Evolutionary conservation across 2,888 invertebrate species (phyloP), one percentile per base, ranked within the genome.

Genomic region (Drosophila mimetica): DNA sequence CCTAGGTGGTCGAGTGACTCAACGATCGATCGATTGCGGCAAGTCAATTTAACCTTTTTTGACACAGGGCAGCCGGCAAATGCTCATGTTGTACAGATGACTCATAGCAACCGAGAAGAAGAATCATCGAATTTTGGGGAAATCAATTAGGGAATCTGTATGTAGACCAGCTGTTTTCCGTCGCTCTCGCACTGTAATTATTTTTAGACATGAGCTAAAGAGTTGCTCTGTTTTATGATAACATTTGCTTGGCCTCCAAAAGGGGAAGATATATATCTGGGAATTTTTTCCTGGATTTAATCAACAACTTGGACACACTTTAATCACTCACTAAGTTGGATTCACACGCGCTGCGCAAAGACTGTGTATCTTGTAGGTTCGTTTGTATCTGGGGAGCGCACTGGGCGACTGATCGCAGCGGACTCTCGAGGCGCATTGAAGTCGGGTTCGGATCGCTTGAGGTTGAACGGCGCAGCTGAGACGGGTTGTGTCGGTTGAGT

Each of bases 351-450:
- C 77, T 46, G 65, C 46, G 44, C 25, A 25, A 44, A 44, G 70
- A 39, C 25, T 6, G 7, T 25, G 32, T 65, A 67, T 64, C 64
- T 64, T 36, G 34, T 34, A 44, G 64, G 39, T 37, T 72, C 44
- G 39, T 47, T 46, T 39, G 48, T 47, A 74, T 59, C 47, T 47
- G 61, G 47, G 52, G n/a, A 66, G 78, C 75, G 83, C 53, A 70
- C 54, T 55, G 58, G 54, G 52, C 81, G 73, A 89, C 89, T 88
- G 89, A 86, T 87, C 83, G 73, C 76, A 83, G 75, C 79, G 67
- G 86, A 74, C 83, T 69, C 79, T 88, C 76, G 75, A 79, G 80
- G 75, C 78, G 76, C 76, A 85, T 89, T 88, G 79, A 85, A 83
- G 72, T 72, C 73, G 71, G 75, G 88, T 78, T 88, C 73, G 78